phyloP scores from a whole-genome alignment of 1,140 invertebrate genomes.

The Eupristina koningsbergeri region DNA sequence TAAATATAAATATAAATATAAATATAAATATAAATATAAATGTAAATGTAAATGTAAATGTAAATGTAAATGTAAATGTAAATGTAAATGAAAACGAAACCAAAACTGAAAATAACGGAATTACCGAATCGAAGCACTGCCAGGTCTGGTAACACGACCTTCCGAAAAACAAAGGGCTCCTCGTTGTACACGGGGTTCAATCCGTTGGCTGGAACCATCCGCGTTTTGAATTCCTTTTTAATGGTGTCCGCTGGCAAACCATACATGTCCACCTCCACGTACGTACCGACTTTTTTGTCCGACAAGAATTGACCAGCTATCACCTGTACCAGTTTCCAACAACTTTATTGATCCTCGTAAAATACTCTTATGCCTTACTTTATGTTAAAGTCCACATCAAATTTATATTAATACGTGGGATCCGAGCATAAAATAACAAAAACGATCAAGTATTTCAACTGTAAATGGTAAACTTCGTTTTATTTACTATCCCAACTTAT shows the following conservation, averaged over 20 bases:
- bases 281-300: constrained; percentile 76
- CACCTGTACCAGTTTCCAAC: constrained; percentile 54
- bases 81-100: too few species aligned
- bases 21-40: too few species aligned
- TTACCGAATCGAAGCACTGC: constrained; percentile 95
- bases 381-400: background rate
- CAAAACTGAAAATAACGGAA: too few species aligned
- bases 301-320: constrained; percentile 71
- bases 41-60: too few species aligned
- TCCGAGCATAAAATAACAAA: background rate
- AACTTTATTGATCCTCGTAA: background rate
- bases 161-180: constrained; percentile 88
- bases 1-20: too few species aligned
- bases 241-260: constrained; percentile 88
- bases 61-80: too few species aligned
- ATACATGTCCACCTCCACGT: constrained; percentile 90
- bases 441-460: too few species aligned
- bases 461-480: too few species aligned
- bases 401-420: background rate
- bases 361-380: background rate
- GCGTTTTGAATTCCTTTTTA: constrained; percentile 86
- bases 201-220: constrained; percentile 86
- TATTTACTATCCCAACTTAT: background rate
- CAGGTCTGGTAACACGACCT: constrained; percentile 95
- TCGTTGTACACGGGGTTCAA: constrained; percentile 89